Evolutionary conservation across 2,888 invertebrate species (phyloP), one percentile per base, ranked within the genome.

Genomic region (Bombylius major): DNA sequence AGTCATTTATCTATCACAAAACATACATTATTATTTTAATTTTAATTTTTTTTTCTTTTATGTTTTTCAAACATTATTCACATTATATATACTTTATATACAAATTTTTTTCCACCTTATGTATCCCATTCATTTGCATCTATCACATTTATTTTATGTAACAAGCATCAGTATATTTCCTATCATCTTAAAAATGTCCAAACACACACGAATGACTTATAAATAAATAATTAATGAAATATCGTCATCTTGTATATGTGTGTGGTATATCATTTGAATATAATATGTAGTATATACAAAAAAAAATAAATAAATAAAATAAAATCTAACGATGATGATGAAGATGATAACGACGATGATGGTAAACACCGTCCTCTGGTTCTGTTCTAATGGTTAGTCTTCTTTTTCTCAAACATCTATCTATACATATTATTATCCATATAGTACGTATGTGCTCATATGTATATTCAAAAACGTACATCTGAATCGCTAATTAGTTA

Each of bases 401-500:
- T 42, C 39, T 5, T 42, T 11, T 42, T 8, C 34, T 36, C 34
- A 36, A 23, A 23, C 23, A 23, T 23, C 23, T 23, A 23, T 23
- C 23, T 42, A 42, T 42, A 42, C 7, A 42, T 1, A 42, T 42
- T 11, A 50, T 32, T 49, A 54, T 50, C 34, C 50, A 49, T 45
- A 50, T 50, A 34, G 45, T 33, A n/a, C 23, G 33, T 13, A 45
- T 47, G 32, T 50, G 23, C 8, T 31, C 42, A 45, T 54, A 31
- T 31, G 6, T 36, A 50, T 9, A 23, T 14, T 50, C 44, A 14
- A 50, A 45, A 51, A 52, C 48, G 53, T 48, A 56, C 33, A 39
- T 53, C 50, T 50, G 53, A 56, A 56, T 56, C 56, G 56, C 53
- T 56, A 56, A 56, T 56, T 56, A 56, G 56, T 56, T 53, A 56